phyloP scores from a whole-genome alignment of 2,113 vertebrate species.

The Emberiza fucata region DNA sequence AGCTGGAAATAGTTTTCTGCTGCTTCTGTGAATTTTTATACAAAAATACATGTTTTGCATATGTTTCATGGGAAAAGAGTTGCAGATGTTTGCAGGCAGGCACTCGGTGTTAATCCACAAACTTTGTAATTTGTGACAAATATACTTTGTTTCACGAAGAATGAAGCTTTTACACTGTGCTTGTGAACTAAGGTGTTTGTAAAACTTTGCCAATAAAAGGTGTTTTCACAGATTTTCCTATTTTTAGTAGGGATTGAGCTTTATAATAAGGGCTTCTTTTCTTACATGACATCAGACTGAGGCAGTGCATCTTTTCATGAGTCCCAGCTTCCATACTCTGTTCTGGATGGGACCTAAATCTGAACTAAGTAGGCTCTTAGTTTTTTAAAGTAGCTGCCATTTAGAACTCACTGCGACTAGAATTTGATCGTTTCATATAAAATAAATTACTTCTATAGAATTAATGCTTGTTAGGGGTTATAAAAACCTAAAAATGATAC shows the following conservation, averaged over 20 bases:
- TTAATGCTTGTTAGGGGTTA: background rate
- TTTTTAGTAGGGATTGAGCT: background rate
- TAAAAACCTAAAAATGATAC: background rate
- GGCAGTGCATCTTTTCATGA: background rate
- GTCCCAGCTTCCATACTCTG: background rate
- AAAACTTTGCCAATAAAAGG: slow-evolving; percentile 13
- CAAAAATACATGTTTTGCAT: background rate
- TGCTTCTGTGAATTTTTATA: background rate
- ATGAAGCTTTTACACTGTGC: background rate
- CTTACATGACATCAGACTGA: background rate
- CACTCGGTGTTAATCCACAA: background rate
- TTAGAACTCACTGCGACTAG: background rate
- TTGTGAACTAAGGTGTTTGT: background rate
- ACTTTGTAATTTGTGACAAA: background rate
- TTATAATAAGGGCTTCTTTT: background rate
- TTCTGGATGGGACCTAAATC: background rate
- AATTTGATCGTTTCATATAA: background rate
- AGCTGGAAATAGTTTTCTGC: slow-evolving; percentile 17
- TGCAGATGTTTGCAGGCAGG: background rate
- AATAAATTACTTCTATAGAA: background rate
- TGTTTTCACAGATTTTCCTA: background rate
- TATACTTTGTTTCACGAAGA: background rate
- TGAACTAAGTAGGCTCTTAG: background rate
- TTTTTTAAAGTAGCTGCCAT: background rate
- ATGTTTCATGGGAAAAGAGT: background rate